Evolutionary conservation across 2,888 invertebrate species (phyloP), one percentile per base, ranked within the genome.

Genomic region (Chloroclysta siterata): DNA sequence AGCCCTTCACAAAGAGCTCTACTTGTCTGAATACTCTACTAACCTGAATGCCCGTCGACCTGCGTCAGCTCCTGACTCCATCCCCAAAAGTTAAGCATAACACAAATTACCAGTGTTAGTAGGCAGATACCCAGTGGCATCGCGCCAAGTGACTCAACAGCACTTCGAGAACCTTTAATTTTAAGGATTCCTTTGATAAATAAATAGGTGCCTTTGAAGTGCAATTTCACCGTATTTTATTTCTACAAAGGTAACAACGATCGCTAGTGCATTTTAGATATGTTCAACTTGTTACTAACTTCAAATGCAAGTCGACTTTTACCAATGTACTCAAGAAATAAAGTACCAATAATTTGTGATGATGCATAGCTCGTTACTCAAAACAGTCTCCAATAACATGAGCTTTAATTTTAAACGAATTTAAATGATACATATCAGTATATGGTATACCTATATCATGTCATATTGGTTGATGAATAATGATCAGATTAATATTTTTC

Each of bases 161-260:
- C 61, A 63, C 68, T 70, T 53, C 55, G 66, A 66, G 63, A 63
- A 61, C 66, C 63, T 66, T 63, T 60, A 65, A 66, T 64, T 67
- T 60, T 62, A 68, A 70, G 63, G 53, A 59, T 59, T 46, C 46
- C 46, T 53, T 59, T 59, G 59, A 59, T 39, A 3, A n/a, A 53
- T 46, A 53, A 47, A 53, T 36, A 59, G 44, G 22, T 53, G 59
- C 14, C 46, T 53, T 47, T 51, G 57, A 42, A 50, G 13, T 48
- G 48, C 41, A 8, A 29, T 42, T 41, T 42, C 28, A 28, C 15
- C 2, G 42, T 57, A 51, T 57, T 44, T 28, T 50, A 5, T 11
- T 48, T 55, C 7, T 39, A 39, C 36, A 39, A 55, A 47, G 36
- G 39, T 11, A 44, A 47, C 5, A 15, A 11, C 10, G 36, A 39